Evolutionary conservation across 1,140 invertebrate genomes (phyloP), one percentile per base, ranked within the genome.

Genomic region (Dendroctonus valens): DNA sequence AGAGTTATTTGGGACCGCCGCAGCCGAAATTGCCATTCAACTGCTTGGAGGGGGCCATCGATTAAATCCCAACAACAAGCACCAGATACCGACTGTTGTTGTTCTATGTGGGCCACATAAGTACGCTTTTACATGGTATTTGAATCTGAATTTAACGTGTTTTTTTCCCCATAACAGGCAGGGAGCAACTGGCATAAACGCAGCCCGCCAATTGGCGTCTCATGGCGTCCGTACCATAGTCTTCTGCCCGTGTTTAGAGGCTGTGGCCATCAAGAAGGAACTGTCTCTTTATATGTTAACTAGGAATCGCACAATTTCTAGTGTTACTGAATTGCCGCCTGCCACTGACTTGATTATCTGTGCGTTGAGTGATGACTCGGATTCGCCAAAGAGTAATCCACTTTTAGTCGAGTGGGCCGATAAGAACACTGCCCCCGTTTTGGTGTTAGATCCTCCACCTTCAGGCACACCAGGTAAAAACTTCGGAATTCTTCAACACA

Each of bases 401-500:
- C 79, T 60, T 58, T 77, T 80, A 53, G 80, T 79, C 26, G 83
- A 83, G 59, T 94, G 91, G 91, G 84, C 85, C 0, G 85, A 82
- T 55, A 83, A 84, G 62, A 91, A 86, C 67, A 83, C 87, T 69
- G 91, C 91, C n/a, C 89, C 90, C 15, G 83, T 94, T 15, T 79
- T 95, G 65, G 87, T 90, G 12, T 81, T 95, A 57, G 93, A 95
- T 82, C 92, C 92, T 11, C 89, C 91, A 67, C 83, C 85, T 3
- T 79, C 82, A 55, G 87, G 87, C 39, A 88, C 86, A 55, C 83
- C 82, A 26, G 85, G 85, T 66, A 42, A n/a, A n/a, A 62, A 37
- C 7, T 46, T 5, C 0, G 15, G 15, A 46, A 46, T 9, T 3
- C 4, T 46, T 0, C 42, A 9, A 46, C 12, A 46, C 8, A 46